Evolutionary conservation across 2,113 vertebrate genomes (phyloP), one percentile per base, ranked within the genome.

Genomic region (Chionodraco myersi): DNA sequence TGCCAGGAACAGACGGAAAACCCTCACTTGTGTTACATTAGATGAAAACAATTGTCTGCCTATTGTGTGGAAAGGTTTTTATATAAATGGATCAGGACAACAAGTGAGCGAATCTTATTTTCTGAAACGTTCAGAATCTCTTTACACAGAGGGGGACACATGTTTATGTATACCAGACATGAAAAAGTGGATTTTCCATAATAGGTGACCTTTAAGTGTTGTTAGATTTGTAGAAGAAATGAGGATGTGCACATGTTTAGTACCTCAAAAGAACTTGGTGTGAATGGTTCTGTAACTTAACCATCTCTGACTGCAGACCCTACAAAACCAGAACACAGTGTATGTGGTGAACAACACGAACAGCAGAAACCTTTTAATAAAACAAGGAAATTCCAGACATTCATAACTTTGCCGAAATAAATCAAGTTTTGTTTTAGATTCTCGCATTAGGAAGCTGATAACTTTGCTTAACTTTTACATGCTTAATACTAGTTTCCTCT

Each of bases 221-320:
- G 26, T n/a, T 36, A 18, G 58, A 18, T 60, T 18, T 15, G 18
- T 6, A 30, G 47, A 30, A 51, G 3, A 48, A 26, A 26, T 64
- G 3, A 7, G 23, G n/a, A 63, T 4, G 14, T 14, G 13, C 11
- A 7, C 36, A 41, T 41, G 36, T 41, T 41, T 41, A 41, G 52
- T 45, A 95, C 95, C 95, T 93, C 70, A 93, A 26, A 58, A 95
- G 91, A 69, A 89, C 80, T 80, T 93, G 90, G 12, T 92, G 87
- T n/a, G 93, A 94, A 84, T 94, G 93, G 66, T 95, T 93, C 56
- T 94, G 91, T 86, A 95, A 84, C 58, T 78, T 92, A 75, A 45
- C 72, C 68, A 95, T 62, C 61, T 95, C 94, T 30, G 88, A 88
- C 87, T 93, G 94, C 72, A 95, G 78, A 52, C 86, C 89, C 95